Base-by-base conservation (phyloP, 2,113 vertebrate genomes). In the Sprattus sprattus region DNA sequence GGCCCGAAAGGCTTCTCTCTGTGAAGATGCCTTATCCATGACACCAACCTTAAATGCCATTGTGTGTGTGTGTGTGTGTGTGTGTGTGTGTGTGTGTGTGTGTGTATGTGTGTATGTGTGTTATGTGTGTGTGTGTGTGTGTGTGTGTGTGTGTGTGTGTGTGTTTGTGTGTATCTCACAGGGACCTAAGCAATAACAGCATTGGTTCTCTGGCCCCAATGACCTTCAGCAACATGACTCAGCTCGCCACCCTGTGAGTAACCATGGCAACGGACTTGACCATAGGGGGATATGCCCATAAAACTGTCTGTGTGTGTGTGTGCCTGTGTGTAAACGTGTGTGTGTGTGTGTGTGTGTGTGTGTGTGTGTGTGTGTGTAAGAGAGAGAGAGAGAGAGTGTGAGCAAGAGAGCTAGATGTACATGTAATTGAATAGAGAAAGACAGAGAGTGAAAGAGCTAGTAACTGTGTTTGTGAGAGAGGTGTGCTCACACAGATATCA, bases 101-200 rank as follows among this genome's bases (percentile, higher is more conserved):
- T n/a, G 57, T 60, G 20, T 1, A 4, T 18, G 4, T 3, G 50
- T n/a, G 22, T 7, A 22, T 60, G 20, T n/a, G 20, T 22, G 22
- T 60, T 60, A 20, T 60, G 54, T 60, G 54, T 60, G 54, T 22
- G 54, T 22, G 54, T 60, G 54, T 89, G 67, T 49, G 84, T 75
- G 46, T 82, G 57, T 50, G 45, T 52, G 47, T 78, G 45, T 81
- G 57, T 60, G 60, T 75, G 81, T 50, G 45, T 22, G 22, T 96
- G 82, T 85, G 45, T 64, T 28, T 67, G 46, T 67, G 32, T 85
- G 88, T 0, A 85, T 88, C 89, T 83, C 85, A 71, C 92, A 99
- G 98, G 85, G 98, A 99, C 94, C 92, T 99, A 91, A 99, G 98
- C 94, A 99, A 99, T 96, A 99, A 99, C 95, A 99, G 98, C 94